These are phyloP conservation scores for Neodiprion pinetum DNA, from an alignment of 1,140 invertebrate genomes.

Conservation along the genomic window DNA sequence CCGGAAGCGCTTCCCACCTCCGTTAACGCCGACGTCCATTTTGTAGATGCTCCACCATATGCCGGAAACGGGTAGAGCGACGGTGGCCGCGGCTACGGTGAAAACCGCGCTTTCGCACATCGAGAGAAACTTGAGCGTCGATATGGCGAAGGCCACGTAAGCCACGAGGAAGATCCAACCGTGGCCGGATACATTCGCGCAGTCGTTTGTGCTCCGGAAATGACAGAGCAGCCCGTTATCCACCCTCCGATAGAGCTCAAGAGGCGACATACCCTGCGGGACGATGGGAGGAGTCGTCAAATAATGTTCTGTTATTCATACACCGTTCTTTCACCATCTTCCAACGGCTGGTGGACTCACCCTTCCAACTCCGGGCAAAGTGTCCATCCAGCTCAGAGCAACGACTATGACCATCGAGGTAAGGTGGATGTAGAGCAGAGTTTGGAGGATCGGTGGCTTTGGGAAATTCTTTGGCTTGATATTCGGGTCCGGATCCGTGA, in stretches of 20 bases:
- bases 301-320: neutral
- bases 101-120: slow-evolving; percentile 67
- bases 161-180: slow-evolving; percentile 62
- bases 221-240: slow-evolving; percentile 50
- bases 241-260: slow-evolving; percentile 43
- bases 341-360: slow-evolving; percentile 39
- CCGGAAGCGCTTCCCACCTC: slow-evolving; percentile 36
- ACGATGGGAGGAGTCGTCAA: slow-evolving; percentile 2
- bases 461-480: slow-evolving; percentile 50
- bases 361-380: slow-evolving; percentile 59
- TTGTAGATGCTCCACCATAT: slow-evolving; percentile 70
- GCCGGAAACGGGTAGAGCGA: slow-evolving; percentile 63
- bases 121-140: slow-evolving; percentile 63
- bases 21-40: slow-evolving; percentile 49
- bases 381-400: slow-evolving; percentile 59
- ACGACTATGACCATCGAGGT: slow-evolving; percentile 55
- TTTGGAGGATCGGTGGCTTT: slow-evolving; percentile 52
- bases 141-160: slow-evolving; percentile 59
- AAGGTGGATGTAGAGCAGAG: slow-evolving; percentile 60
- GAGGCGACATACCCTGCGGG: slow-evolving; percentile 41
- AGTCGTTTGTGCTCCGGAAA: slow-evolving; percentile 41
- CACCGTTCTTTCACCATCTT: neutral
- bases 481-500: slow-evolving; percentile 54
- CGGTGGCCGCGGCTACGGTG: slow-evolving; percentile 62
- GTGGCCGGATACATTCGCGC: slow-evolving; percentile 56